Percentiles rank a stretch among this genome's conserved stretches.
Conservation (phyloP, 1,140 invertebrate genomes). For the Caenorhabditis briggsae region DNA sequence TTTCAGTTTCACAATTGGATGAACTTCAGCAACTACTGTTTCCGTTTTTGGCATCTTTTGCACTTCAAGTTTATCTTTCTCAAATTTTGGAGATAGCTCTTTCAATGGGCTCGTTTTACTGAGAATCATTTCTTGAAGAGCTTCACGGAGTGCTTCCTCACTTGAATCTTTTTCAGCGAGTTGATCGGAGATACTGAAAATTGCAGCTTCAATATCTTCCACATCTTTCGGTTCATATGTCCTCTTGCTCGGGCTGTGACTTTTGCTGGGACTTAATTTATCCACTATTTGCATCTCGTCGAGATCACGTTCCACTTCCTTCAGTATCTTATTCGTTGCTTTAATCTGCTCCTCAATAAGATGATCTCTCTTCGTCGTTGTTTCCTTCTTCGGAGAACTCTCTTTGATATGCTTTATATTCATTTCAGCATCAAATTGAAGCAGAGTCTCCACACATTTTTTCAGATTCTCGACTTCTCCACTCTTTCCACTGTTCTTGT, state of each 20-base stretch:
- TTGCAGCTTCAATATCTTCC: constrained; percentile 70
- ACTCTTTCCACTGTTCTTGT: background rate
- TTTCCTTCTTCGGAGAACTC: constrained; percentile 8
- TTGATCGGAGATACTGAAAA: constrained; percentile 69
- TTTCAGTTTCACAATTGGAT: constrained; percentile 69
- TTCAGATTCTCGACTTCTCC: constrained; percentile 48
- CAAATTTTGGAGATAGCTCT: constrained; percentile 29
- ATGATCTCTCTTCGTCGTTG: constrained; percentile 11
- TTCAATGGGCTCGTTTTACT: constrained; percentile 69
- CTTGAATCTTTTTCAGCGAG: constrained; percentile 74
- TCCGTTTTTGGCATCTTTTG: background rate
- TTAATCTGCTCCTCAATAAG: constrained; percentile 58
- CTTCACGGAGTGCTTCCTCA: constrained; percentile 73
- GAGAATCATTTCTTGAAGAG: constrained; percentile 74
- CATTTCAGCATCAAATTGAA: constrained; percentile 33
- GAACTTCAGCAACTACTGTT: constrained; percentile 27
- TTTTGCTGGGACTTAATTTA: constrained; percentile 18
- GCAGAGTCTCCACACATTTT: constrained; percentile 29
- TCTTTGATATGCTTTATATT: constrained; percentile 43
- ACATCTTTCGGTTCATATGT: constrained; percentile 54
- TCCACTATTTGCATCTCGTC: constrained; percentile 32
- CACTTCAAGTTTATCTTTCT: background rate
- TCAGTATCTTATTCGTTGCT: constrained; percentile 61
- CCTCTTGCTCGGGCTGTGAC: constrained; percentile 17
- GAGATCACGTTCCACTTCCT: constrained; percentile 58